Conservation (phyloP, 1,140 invertebrate genomes). For the Magallana gigas region DNA sequence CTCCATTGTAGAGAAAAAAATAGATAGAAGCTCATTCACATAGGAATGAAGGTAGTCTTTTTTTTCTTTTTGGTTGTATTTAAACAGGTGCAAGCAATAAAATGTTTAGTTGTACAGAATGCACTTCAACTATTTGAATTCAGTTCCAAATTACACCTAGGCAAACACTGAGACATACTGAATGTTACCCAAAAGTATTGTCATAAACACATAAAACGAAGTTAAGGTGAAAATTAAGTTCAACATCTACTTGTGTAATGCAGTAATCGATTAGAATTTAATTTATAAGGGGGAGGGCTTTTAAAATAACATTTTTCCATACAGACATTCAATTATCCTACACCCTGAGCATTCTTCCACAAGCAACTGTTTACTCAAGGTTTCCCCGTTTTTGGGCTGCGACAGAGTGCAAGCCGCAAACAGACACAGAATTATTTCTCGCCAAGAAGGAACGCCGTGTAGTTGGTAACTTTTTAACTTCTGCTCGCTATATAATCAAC, state of each 20-base stretch:
- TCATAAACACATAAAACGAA: constrained; percentile 27
- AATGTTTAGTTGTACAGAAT: constrained; percentile 1
- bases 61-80: constrained; percentile 4
- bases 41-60: constrained; percentile 19
- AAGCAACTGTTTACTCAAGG: neutral
- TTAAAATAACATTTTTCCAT: constrained; percentile 35
- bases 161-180: constrained; percentile 29
- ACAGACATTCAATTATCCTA: constrained; percentile 23
- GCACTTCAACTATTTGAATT: constrained; percentile 33
- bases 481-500: neutral
- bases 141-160: constrained; percentile 33
- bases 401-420: constrained; percentile 11
- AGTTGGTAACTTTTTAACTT: constrained; percentile 34
- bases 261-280: constrained; percentile 34
- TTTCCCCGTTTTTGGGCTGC: neutral
- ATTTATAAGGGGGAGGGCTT: constrained; percentile 29
- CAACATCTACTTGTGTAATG: constrained; percentile 30
- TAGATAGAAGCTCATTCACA: constrained; percentile 22
- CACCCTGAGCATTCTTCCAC: constrained; percentile 18
- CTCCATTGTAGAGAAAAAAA: constrained; percentile 10
- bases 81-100: constrained; percentile 29
- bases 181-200: constrained; percentile 1
- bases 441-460: neutral
- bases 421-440: constrained; percentile 14
- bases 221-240: constrained; percentile 34